Percentiles rank a stretch among this genome's conserved stretches.
phyloP scores from a whole-genome alignment of 2,888 invertebrate species.

The Pediacus dermestoides region DNA sequence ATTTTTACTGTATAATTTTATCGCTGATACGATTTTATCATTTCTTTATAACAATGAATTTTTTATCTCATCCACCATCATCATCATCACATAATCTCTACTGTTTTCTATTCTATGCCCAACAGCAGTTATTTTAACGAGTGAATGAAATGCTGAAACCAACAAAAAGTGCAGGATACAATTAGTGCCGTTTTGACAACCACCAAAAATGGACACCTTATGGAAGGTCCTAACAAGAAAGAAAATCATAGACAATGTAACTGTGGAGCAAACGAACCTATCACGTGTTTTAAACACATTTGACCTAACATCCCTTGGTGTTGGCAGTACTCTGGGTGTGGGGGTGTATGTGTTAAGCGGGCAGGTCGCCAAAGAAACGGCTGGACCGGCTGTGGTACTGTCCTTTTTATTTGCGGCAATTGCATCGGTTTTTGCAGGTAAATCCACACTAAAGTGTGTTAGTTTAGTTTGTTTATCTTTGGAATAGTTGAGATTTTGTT shows the following conservation, averaged over 20 bases:
- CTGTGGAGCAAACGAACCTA: conserved; percentile 50
- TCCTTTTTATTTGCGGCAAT: conserved; percentile 84
- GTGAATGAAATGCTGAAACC: too few species aligned
- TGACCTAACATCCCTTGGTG: conserved; percentile 78
- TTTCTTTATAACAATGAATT: too few species aligned
- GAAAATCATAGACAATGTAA: conserved; percentile 41
- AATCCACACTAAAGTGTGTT: conserved; percentile 25
- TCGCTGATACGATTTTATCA: too few species aligned
- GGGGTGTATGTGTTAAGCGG: conserved; percentile 89
- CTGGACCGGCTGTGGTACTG: conserved; percentile 82
- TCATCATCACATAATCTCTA: too few species aligned
- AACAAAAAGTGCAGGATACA: too few species aligned
- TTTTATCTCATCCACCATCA: too few species aligned
- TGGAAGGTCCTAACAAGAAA: conserved; percentile 44
- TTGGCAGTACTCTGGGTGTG: conserved; percentile 82
- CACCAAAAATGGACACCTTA: conserved; percentile 32
- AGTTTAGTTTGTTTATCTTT: neutral
- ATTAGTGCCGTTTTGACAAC: too few species aligned
- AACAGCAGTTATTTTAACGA: too few species aligned
- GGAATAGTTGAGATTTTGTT: conserved; percentile 1
- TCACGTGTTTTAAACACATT: conserved; percentile 73
- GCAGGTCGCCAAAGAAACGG: conserved; percentile 71
- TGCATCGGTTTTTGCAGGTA: conserved; percentile 85
- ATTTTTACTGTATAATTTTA: too few species aligned
- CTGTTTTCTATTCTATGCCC: too few species aligned